Evolutionary conservation across 64 coral and sea anemone species (phyloP).

Genomic region (Platygyra sinensis): DNA sequence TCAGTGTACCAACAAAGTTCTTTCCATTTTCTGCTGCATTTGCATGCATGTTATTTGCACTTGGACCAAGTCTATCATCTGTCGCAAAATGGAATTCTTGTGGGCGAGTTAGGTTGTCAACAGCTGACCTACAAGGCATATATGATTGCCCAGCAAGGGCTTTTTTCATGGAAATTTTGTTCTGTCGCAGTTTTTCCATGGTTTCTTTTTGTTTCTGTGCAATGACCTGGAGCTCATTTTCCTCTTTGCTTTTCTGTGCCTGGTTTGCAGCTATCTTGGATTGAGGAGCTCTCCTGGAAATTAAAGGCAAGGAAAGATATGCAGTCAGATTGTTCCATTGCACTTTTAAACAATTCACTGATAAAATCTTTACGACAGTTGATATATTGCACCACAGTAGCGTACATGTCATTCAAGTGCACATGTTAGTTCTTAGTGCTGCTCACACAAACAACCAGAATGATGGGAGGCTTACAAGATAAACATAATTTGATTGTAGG

Average conservation of each 20-base stretch:
- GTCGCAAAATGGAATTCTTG: constrained; percentile 96
- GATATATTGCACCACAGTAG: too few species aligned
- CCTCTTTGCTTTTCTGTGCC: constrained; percentile 73
- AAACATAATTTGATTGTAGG: too few species aligned
- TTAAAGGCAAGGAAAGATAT: neutral
- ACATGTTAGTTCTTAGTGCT: too few species aligned
- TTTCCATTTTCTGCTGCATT: constrained; percentile 55
- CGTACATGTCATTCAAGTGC: too few species aligned
- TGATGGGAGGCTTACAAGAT: too few species aligned
- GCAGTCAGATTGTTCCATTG: neutral
- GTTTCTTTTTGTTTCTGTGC: constrained; percentile 78
- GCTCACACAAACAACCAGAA: too few species aligned
- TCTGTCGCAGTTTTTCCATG: constrained; percentile 75
- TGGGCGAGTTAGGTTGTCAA: constrained; percentile 74
- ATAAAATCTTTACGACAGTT: too few species aligned
- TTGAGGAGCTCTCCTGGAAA: constrained; percentile 26
- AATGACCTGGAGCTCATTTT: constrained; percentile 79
- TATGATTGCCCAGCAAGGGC: constrained; percentile 69
- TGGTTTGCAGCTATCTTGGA: constrained; percentile 40
- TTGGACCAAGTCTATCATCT: constrained; percentile 77
- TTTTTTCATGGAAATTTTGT: constrained; percentile 93
- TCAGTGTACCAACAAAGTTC: constrained; percentile 71
- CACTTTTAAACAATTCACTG: too few species aligned
- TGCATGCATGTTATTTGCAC: constrained; percentile 3
- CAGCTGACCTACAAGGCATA: constrained; percentile 71